Evolutionary conservation across 2,888 invertebrate species (phyloP).

Genomic region (Cenopis cana): DNA sequence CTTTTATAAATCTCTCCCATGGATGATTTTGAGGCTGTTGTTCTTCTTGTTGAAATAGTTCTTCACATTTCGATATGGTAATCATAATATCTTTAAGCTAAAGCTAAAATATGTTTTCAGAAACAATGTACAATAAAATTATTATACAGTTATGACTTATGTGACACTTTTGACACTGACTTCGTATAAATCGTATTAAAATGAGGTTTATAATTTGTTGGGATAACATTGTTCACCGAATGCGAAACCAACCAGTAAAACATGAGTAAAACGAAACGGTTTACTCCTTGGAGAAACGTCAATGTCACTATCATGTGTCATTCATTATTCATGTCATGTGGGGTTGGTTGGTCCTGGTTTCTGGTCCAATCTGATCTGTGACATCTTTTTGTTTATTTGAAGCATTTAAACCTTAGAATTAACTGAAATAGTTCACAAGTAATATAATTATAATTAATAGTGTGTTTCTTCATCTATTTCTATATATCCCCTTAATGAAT

Average conservation of each 20-base stretch:
- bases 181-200: neutral
- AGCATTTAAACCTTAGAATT: neutral
- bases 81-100: conserved; percentile 16
- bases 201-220: too few relatives aligned
- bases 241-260: neutral
- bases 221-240: too few relatives aligned
- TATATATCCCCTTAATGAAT: neutral
- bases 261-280: neutral
- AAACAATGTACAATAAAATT: neutral
- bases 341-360: too few relatives aligned
- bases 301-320: conserved; percentile 14
- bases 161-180: neutral
- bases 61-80: conserved; percentile 53
- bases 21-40: conserved; percentile 60
- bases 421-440: neutral
- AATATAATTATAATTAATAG: neutral
- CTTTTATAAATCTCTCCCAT: conserved; percentile 67
- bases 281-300: neutral
- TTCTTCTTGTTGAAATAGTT: conserved; percentile 53
- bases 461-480: neutral
- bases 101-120: neutral
- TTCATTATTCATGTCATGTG: neutral
- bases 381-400: conserved; percentile 7
- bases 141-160: neutral
- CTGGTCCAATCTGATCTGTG: conserved; percentile 20